A percentile compares a stretch with the other conserved stretches of the same genome.
phyloP scores from a whole-genome alignment of 2,113 vertebrate genomes.

The Cercocebus atys region DNA sequence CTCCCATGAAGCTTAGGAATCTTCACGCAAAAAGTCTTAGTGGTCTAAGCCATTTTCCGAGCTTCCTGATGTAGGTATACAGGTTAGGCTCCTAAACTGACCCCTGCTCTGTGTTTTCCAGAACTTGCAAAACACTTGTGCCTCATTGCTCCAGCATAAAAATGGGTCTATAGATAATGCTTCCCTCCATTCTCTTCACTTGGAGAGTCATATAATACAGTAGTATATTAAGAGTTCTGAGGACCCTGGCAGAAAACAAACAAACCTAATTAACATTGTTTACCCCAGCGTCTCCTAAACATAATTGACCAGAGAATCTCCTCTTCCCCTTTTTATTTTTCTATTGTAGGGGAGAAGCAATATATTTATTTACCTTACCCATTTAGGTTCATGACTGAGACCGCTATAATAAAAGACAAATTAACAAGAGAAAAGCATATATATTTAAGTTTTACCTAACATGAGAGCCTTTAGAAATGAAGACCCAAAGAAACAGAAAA shows the following conservation, averaged over 20 bases:
- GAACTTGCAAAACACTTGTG: neutral
- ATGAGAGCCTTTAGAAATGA: neutral
- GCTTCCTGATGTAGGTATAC: neutral
- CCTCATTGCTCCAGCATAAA: neutral
- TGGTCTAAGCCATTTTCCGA: neutral
- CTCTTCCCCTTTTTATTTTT: neutral
- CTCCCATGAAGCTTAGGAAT: neutral
- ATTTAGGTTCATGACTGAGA: neutral
- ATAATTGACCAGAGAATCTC: neutral
- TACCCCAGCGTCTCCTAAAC: neutral
- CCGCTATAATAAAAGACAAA: neutral
- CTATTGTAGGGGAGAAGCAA: neutral
- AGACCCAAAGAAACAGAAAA: neutral
- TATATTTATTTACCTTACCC: neutral
- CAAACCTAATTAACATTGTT: neutral
- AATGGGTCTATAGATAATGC: neutral
- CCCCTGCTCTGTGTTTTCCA: neutral
- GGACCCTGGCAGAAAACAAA: neutral
- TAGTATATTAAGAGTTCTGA: neutral
- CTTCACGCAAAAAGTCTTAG: neutral
- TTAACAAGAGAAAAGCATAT: neutral
- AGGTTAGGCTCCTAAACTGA: neutral
- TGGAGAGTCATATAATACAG: neutral
- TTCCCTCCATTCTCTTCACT: neutral
- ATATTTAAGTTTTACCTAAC: neutral